Conservation (phyloP, 2,888 invertebrate species). For the Ametastegia equiseti region DNA sequence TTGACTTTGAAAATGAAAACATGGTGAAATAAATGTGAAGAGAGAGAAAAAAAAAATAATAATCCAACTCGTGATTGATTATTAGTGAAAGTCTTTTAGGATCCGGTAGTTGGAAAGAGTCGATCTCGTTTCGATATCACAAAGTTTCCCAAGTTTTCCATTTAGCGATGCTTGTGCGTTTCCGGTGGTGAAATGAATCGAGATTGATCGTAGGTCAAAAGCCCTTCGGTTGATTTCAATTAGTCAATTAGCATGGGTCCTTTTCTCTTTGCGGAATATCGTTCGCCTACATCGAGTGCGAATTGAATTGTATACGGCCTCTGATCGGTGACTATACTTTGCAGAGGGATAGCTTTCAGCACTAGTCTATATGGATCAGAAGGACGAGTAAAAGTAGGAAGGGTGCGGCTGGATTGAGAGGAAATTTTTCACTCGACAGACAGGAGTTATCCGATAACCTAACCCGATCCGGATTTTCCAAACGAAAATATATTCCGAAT, state of each 20-base stretch:
- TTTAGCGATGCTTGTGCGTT: neutral
- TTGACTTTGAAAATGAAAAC: too few species aligned
- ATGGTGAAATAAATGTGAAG: too few species aligned
- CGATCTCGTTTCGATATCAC: too few species aligned
- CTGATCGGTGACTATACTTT: neutral
- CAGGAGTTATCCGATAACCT: neutral
- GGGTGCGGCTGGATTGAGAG: neutral
- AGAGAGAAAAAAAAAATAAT: too few species aligned
- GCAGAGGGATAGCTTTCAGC: constrained; percentile 22
- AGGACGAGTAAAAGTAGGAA: neutral
- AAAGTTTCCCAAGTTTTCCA: neutral
- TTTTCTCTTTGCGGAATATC: neutral
- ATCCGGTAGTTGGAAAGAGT: neutral
- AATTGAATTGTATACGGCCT: constrained; percentile 24
- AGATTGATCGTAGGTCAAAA: neutral
- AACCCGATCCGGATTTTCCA: neutral
- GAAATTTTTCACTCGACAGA: constrained; percentile 29
- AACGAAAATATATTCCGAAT: neutral
- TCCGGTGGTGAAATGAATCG: neutral
- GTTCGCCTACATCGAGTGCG: constrained; percentile 5
- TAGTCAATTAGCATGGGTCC: constrained; percentile 13
- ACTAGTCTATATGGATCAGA: neutral
- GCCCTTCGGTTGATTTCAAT: constrained; percentile 13
- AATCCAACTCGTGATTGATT: too few species aligned
- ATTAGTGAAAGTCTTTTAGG: neutral